phyloP scores from a whole-genome alignment of 2,888 invertebrate species.

The Lithophane leautieri region DNA sequence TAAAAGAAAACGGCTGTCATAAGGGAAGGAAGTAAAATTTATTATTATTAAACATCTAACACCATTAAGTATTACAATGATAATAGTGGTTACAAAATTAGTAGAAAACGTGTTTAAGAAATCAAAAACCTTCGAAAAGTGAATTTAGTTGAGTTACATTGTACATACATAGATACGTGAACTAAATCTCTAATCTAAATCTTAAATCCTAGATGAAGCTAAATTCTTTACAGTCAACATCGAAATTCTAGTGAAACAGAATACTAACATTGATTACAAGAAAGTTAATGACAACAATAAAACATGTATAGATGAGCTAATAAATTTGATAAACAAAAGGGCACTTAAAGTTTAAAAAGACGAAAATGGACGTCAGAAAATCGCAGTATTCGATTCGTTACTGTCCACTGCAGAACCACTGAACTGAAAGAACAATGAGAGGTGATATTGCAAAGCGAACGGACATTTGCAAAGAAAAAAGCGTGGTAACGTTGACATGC shows the following conservation, averaged over 20 bases:
- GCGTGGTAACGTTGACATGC: conserved; percentile 78
- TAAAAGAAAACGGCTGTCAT: neutral
- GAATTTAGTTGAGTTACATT: conserved; percentile 53
- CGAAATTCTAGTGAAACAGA: conserved; percentile 36
- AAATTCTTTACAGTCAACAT: conserved; percentile 25
- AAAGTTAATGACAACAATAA: conserved; percentile 33
- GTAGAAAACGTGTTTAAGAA: conserved; percentile 50
- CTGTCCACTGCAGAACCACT: conserved; percentile 52
- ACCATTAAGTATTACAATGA: conserved; percentile 39
- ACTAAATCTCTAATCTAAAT: conserved; percentile 40
- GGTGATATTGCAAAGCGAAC: conserved; percentile 64
- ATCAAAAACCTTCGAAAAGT: conserved; percentile 29
- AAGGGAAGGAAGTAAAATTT: conserved; percentile 20
- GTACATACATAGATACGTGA: conserved; percentile 39
- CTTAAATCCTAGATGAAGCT: conserved; percentile 46
- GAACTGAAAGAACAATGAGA: conserved; percentile 62
- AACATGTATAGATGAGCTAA: conserved; percentile 44
- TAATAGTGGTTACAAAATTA: conserved; percentile 52
- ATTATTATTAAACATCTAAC: conserved; percentile 35
- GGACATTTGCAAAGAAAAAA: conserved; percentile 74
- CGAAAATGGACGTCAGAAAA: conserved; percentile 44
- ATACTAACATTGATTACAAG: conserved; percentile 31
- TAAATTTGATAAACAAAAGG: conserved; percentile 51
- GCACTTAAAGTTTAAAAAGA: conserved; percentile 51
- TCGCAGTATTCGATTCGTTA: conserved; percentile 54